phyloP scores from a whole-genome alignment of 1,140 invertebrate genomes.

The Mylabris phalerata region DNA sequence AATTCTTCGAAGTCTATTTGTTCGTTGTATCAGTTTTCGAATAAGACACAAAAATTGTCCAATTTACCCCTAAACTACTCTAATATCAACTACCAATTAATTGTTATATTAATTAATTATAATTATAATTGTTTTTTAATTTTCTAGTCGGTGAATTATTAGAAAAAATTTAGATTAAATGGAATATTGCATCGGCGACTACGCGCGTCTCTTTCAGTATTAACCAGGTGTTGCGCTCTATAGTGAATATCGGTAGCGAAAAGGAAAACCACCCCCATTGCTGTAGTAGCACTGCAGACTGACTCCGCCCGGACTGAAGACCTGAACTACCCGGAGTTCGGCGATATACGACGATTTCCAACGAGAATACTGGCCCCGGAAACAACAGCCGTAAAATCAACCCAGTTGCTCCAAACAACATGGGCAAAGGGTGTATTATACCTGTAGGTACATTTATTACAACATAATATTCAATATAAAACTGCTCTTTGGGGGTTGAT shows the following conservation, averaged over 20 bases:
- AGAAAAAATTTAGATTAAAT: no score
- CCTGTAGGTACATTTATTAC: background rate
- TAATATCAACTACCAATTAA: no score
- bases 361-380: slow-evolving; percentile 23
- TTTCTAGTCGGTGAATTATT: no score
- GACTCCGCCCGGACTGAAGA: slow-evolving; percentile 35
- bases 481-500: no score
- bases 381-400: slow-evolving; percentile 30
- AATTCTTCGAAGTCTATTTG: background rate
- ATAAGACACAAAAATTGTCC: no score
- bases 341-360: slow-evolving; percentile 17
- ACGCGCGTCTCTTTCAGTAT: slow-evolving; percentile 6
- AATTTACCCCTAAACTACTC: no score
- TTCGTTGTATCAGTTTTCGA: no score
- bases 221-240: slow-evolving; percentile 23
- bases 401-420: slow-evolving; percentile 1
- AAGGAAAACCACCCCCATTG: slow-evolving; percentile 21
- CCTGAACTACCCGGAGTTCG: slow-evolving; percentile 17
- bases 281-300: slow-evolving; percentile 27
- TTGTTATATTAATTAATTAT: no score
- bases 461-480: no score
- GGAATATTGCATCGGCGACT: background rate
- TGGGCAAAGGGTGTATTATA: background rate
- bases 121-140: no score
- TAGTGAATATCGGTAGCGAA: slow-evolving; percentile 6